These are phyloP conservation scores for Eulemur rufifrons DNA, from an alignment of 2,113 vertebrate genomes.

Conservation along the genomic window DNA sequence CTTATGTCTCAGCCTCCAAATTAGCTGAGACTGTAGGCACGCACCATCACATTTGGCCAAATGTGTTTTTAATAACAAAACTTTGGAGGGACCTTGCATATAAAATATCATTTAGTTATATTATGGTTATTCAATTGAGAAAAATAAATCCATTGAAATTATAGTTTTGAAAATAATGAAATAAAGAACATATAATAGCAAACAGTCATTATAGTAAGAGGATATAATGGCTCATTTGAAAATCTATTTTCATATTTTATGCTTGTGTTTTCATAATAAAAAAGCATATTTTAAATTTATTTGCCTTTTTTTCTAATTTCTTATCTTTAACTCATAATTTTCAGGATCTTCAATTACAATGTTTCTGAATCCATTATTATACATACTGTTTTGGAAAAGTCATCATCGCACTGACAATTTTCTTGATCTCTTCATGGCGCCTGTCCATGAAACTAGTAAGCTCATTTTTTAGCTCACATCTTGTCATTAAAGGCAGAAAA, in stretches of 20 bases:
- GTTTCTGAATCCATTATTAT: neutral
- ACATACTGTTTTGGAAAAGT: neutral
- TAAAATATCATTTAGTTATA: neutral
- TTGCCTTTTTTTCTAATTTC: neutral
- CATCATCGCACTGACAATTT: neutral
- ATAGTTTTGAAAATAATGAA: neutral
- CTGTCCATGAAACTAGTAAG: neutral
- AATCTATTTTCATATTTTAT: neutral
- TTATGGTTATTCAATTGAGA: neutral
- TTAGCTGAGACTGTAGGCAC: too few species aligned
- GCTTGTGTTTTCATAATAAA: neutral
- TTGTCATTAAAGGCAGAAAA: constrained; percentile 9
- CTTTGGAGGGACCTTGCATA: neutral
- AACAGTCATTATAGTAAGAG: neutral
- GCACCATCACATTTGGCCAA: too few species aligned
- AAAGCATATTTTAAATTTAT: neutral
- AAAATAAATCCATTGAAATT: neutral
- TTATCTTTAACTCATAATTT: neutral
- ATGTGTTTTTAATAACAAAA: neutral
- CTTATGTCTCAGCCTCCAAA: too few species aligned
- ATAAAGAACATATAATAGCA: neutral
- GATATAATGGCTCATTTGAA: neutral
- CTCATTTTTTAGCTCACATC: neutral
- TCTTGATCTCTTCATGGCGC: neutral
- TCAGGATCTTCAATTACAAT: neutral